phyloP scores from a whole-genome alignment of 2,888 invertebrate genomes.

The Lottia scabra region DNA sequence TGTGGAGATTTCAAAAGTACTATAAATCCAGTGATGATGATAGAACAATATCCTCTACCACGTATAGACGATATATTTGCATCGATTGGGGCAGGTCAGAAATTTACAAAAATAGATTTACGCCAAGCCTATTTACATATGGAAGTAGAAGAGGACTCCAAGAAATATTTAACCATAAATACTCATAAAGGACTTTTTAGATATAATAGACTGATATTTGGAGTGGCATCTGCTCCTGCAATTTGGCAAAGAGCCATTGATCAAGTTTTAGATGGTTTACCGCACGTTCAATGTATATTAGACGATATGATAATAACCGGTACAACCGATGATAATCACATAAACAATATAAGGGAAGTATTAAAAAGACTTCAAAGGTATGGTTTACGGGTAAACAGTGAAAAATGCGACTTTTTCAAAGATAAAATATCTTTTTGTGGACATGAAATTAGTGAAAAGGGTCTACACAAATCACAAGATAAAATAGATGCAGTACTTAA shows the following conservation, averaged over 20 bases:
- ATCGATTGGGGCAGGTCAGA: slow-evolving; percentile 27
- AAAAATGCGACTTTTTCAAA: slow-evolving; percentile 19
- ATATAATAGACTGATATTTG: slow-evolving; percentile 38
- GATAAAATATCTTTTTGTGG: slow-evolving; percentile 23
- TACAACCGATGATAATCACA: slow-evolving; percentile 18
- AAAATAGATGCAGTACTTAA: slow-evolving; percentile 13
- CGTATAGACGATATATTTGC: too few relatives aligned
- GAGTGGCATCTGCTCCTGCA: slow-evolving; percentile 34
- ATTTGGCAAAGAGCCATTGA: slow-evolving; percentile 38
- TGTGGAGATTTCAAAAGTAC: slow-evolving; percentile 47
- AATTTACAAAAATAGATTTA: slow-evolving; percentile 31
- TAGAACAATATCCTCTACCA: slow-evolving; percentile 49
- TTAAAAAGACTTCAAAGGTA: slow-evolving; percentile 14
- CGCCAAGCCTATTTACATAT: slow-evolving; percentile 26
- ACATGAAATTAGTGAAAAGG: slow-evolving; percentile 28
- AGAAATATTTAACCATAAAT: slow-evolving; percentile 31
- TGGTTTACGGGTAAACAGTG: slow-evolving; percentile 14
- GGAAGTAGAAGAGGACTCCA: slow-evolving; percentile 24
- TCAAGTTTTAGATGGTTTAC: slow-evolving; percentile 25
- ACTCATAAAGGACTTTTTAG: slow-evolving; percentile 32
- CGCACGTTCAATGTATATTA: slow-evolving; percentile 14
- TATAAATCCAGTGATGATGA: slow-evolving; percentile 41
- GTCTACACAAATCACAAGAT: slow-evolving; percentile 23
- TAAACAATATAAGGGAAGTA: too few relatives aligned
- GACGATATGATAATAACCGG: slow-evolving; percentile 20